Conservation (phyloP, 2,888 invertebrate genomes). For the Tipula vernalis region DNA sequence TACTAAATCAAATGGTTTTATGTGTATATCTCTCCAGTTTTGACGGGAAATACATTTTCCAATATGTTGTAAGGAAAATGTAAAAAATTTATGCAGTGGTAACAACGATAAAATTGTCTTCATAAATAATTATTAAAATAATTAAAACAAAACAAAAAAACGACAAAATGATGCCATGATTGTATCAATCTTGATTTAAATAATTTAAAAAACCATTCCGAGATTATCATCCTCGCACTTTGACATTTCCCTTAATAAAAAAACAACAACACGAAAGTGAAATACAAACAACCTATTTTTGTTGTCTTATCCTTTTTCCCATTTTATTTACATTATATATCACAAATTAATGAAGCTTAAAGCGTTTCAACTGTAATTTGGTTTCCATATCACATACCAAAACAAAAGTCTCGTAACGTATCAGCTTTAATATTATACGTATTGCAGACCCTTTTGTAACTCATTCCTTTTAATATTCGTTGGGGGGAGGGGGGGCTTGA, state of each 20-base stretch:
- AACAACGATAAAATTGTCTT: too few relatives aligned
- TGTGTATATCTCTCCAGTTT: not conserved
- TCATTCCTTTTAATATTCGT: not conserved
- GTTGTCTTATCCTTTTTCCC: not conserved
- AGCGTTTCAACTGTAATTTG: not conserved
- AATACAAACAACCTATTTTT: not conserved
- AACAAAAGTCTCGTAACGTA: not conserved
- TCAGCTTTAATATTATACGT: not conserved
- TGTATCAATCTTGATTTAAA: not conserved
- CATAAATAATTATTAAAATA: not conserved
- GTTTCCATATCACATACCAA: not conserved
- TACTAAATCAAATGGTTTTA: not conserved
- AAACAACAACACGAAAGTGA: not conserved
- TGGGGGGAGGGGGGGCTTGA: not conserved
- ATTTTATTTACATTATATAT: not conserved
- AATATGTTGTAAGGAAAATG: too few relatives aligned
- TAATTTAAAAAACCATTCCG: not conserved
- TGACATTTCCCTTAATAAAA: not conserved
- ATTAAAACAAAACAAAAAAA: not conserved
- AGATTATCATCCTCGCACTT: not conserved
- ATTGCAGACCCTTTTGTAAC: not conserved
- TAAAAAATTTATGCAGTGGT: too few relatives aligned
- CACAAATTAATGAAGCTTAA: not conserved
- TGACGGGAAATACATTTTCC: not conserved
- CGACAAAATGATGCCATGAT: not conserved